A percentile compares a stretch with the other conserved stretches of the same genome.
phyloP scores from a whole-genome alignment of 1,140 invertebrate genomes.

The Armadillidium nasatum region DNA sequence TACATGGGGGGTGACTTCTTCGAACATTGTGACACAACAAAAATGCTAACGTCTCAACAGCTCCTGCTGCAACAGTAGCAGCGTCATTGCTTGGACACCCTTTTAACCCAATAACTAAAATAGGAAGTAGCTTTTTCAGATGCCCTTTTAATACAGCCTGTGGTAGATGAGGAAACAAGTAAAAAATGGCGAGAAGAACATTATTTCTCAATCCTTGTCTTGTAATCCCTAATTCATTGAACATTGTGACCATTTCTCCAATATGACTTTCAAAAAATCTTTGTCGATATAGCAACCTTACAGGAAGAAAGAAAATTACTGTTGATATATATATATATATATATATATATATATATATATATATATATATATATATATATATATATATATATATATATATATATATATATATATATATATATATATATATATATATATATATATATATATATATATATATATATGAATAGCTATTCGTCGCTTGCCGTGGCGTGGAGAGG shows the following conservation, averaged over 20 bases:
- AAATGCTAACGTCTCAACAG: background rate
- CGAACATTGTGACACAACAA: background rate
- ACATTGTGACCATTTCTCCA: background rate
- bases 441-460: background rate
- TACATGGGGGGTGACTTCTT: background rate
- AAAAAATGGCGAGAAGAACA: background rate
- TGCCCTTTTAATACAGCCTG: background rate
- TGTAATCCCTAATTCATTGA: background rate
- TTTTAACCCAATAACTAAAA: background rate
- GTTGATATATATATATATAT: too few species aligned
- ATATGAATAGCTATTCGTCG: too few species aligned
- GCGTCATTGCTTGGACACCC: background rate
- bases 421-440: slow-evolving; percentile 1
- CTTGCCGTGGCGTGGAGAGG: too few species aligned
- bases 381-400: background rate
- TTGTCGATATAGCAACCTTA: background rate
- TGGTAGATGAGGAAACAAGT: background rate
- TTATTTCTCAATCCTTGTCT: background rate
- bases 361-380: slow-evolving; percentile 10
- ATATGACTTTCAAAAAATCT: background rate
- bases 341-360: slow-evolving; percentile 11
- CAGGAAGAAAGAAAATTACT: background rate
- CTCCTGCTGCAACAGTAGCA: background rate
- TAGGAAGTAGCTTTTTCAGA: background rate
- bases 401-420: slow-evolving; percentile 7